A percentile compares a stretch with the other conserved stretches of the same genome.
Conservation (phyloP, 2,888 invertebrate genomes). For the Blomia tropicalis region DNA sequence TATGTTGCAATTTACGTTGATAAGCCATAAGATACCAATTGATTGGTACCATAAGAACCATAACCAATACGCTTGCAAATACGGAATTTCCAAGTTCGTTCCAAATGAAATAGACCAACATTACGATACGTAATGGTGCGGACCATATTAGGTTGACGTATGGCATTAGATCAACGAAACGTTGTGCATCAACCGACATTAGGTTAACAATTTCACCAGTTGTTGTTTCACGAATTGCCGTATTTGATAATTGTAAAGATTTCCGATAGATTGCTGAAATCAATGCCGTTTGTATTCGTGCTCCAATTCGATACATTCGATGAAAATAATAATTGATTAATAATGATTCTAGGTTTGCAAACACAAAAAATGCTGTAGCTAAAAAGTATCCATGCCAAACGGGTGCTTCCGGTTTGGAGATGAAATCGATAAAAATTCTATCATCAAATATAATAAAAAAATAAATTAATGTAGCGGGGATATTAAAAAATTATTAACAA, state of each 20-base stretch:
- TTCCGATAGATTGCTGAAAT: slow-evolving; percentile 80
- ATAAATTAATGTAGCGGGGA: too few species aligned
- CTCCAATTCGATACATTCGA: slow-evolving; percentile 71
- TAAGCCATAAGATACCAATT: slow-evolving; percentile 68
- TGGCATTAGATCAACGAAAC: slow-evolving; percentile 65
- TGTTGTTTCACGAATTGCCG: slow-evolving; percentile 43
- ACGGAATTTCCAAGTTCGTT: slow-evolving; percentile 42
- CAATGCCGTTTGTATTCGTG: slow-evolving; percentile 70
- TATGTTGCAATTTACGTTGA: slow-evolving; percentile 53
- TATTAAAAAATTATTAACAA: neutral
- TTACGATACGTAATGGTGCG: slow-evolving; percentile 60
- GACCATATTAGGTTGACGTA: slow-evolving; percentile 76
- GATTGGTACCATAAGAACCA: slow-evolving; percentile 77
- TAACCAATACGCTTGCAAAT: slow-evolving; percentile 72
- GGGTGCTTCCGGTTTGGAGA: slow-evolving; percentile 40
- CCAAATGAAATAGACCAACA: slow-evolving; percentile 64
- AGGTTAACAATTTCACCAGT: slow-evolving; percentile 81
- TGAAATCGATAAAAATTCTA: slow-evolving; percentile 37
- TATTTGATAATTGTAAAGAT: slow-evolving; percentile 31
- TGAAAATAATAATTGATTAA: slow-evolving; percentile 79
- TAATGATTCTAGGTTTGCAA: slow-evolving; percentile 62
- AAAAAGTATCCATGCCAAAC: slow-evolving; percentile 76
- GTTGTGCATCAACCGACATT: slow-evolving; percentile 79
- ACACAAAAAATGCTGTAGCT: slow-evolving; percentile 53
- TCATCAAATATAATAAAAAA: too few species aligned